Evolutionary conservation across 1,140 invertebrate genomes (phyloP).

Genomic region (Pygmarrhopalites habei): DNA sequence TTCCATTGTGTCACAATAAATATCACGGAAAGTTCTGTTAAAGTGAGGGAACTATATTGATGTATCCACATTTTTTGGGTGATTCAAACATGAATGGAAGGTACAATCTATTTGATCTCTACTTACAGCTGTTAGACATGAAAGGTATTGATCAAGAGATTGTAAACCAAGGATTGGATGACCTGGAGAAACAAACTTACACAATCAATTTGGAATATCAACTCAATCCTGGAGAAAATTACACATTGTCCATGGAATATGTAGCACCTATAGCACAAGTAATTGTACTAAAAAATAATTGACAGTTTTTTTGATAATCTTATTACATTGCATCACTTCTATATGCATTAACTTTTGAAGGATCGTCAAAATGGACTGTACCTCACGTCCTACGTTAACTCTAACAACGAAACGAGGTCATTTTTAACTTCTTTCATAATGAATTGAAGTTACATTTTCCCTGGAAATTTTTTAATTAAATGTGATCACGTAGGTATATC

Average conservation of each 20-base stretch:
- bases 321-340: not conserved
- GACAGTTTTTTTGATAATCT: not conserved
- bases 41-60: not conserved
- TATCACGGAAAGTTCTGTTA: not conserved
- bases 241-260: not conserved
- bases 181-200: not conserved
- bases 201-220: not conserved
- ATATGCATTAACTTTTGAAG: not conserved
- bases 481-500: constrained; percentile 29
- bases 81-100: no score
- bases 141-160: no score
- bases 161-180: no score
- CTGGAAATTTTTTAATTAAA: not conserved
- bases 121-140: no score
- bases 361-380: constrained; percentile 18
- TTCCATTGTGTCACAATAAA: not conserved
- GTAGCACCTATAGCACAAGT: no score
- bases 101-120: no score
- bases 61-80: not conserved
- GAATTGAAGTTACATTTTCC: not conserved
- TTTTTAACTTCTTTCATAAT: not conserved
- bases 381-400: constrained; percentile 19
- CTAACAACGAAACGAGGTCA: constrained; percentile 4
- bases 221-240: not conserved
- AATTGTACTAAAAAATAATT: not conserved